Evolutionary conservation across 2,113 vertebrate species (phyloP).

Genomic region (Leucopsar rothschildi): DNA sequence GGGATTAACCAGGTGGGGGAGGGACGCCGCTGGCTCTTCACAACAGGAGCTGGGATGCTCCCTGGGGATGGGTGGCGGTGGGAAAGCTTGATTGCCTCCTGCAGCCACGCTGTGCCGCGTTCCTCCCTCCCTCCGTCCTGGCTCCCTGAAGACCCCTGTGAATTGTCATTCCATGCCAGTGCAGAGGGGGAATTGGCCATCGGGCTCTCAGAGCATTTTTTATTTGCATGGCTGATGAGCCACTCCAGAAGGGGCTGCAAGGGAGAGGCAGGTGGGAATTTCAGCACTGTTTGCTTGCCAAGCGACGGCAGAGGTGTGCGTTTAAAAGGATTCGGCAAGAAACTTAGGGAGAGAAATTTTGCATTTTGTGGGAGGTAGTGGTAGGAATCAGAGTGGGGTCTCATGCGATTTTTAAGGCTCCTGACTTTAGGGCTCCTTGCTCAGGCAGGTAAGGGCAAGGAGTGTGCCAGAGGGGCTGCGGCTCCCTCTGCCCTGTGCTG

Average conservation of each 20-base stretch:
- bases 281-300: background rate
- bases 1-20: constrained; percentile 50
- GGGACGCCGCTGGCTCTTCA: background rate
- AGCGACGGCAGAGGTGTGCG: background rate
- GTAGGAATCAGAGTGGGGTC: background rate
- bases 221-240: constrained; percentile 56
- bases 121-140: background rate
- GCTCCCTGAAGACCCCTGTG: constrained; percentile 49
- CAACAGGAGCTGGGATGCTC: constrained; percentile 20
- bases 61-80: constrained; percentile 40
- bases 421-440: background rate
- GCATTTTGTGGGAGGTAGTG: background rate
- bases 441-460: background rate
- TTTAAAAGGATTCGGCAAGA: background rate
- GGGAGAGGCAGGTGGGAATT: constrained; percentile 29
- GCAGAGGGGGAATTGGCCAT: background rate
- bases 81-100: constrained; percentile 68
- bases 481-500: background rate
- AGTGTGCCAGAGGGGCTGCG: fast-evolving
- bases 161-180: constrained; percentile 45
- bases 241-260: constrained; percentile 22
- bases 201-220: background rate
- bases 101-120: constrained; percentile 20
- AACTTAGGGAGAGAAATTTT: background rate
- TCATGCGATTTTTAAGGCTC: background rate